phyloP scores from a whole-genome alignment of 1,140 invertebrate species.

The Eueides isabella region DNA sequence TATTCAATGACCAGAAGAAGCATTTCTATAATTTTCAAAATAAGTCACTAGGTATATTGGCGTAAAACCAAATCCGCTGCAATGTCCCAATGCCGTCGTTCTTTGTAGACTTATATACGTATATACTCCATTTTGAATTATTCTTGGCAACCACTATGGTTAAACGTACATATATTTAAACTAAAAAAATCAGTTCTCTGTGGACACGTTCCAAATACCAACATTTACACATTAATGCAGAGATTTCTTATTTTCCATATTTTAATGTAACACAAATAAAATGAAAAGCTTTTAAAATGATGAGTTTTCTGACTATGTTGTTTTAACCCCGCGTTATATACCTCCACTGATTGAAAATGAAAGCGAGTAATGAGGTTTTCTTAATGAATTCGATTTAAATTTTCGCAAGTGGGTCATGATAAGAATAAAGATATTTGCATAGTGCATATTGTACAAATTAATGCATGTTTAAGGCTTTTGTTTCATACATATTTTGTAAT shows the following conservation, averaged over 20 bases:
- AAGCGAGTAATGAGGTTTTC: slow-evolving; percentile 29
- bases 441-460: background rate
- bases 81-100: slow-evolving; percentile 41
- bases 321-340: slow-evolving; percentile 25
- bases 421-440: background rate
- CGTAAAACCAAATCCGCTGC: slow-evolving; percentile 35
- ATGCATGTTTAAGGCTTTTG: background rate
- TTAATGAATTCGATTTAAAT: slow-evolving; percentile 25
- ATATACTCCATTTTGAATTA: slow-evolving; percentile 27
- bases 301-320: slow-evolving; percentile 32
- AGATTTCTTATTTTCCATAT: slow-evolving; percentile 26
- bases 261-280: slow-evolving; percentile 32
- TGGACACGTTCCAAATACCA: slow-evolving; percentile 32
- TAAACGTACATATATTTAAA: slow-evolving; percentile 29
- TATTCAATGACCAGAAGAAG: background rate
- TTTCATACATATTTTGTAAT: background rate
- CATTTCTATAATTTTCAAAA: background rate
- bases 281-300: slow-evolving; percentile 35
- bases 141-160: slow-evolving; percentile 36
- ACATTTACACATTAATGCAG: slow-evolving; percentile 18
- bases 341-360: slow-evolving; percentile 33
- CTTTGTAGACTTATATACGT: slow-evolving; percentile 35
- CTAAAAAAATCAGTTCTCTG: background rate
- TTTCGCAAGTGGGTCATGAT: slow-evolving; percentile 29
- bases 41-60: slow-evolving; percentile 36